phyloP scores from a whole-genome alignment of 2,113 vertebrate genomes.

The Tachysurus vachellii region DNA sequence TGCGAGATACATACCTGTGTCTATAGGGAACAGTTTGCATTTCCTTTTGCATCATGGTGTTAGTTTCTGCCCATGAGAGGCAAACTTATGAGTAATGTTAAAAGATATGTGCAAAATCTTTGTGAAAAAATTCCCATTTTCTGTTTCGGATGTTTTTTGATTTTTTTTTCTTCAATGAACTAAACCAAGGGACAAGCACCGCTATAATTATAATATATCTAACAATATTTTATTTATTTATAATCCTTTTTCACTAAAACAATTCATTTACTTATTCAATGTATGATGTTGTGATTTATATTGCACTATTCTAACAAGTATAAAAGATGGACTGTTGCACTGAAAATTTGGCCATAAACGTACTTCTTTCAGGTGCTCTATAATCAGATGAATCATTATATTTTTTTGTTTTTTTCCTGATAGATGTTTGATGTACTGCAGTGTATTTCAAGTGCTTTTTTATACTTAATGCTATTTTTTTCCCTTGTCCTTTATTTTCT shows the following conservation, averaged over 20 bases:
- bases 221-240: background rate
- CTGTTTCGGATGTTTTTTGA: background rate
- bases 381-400: constrained; percentile 26
- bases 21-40: background rate
- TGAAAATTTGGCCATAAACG: background rate
- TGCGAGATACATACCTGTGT: background rate
- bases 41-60: background rate
- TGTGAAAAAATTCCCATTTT: background rate
- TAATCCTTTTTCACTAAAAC: background rate
- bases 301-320: background rate
- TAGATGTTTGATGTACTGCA: constrained; percentile 27
- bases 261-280: background rate
- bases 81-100: background rate
- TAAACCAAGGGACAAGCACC: background rate
- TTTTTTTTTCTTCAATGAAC: no score
- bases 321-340: background rate
- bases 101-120: constrained; percentile 3
- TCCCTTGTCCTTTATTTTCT: constrained; percentile 12
- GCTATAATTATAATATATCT: background rate
- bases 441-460: constrained; percentile 35
- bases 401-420: constrained; percentile 39
- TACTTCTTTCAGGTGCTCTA: constrained; percentile 13
- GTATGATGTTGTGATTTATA: background rate
- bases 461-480: constrained; percentile 11
- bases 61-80: background rate